phyloP scores from a whole-genome alignment of 2,113 vertebrate species.

The Myrmecophaga tridactyla region DNA sequence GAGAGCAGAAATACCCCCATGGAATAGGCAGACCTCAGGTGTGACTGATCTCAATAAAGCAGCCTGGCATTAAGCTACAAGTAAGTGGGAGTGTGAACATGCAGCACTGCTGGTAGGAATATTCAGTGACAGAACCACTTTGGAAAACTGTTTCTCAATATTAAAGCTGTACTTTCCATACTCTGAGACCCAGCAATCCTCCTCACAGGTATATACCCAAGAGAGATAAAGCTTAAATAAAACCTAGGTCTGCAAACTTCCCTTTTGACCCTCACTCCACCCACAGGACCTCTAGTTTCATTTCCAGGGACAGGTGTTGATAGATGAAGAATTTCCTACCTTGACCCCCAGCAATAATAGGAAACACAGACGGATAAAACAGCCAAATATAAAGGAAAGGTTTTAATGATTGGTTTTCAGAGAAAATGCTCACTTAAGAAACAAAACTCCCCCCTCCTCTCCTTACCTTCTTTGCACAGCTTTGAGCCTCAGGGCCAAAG shows the following conservation, averaged over 20 bases:
- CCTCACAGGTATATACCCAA: neutral
- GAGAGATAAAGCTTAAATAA: neutral
- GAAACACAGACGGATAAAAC: neutral
- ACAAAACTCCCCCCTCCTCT: neutral
- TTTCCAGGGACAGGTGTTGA: neutral
- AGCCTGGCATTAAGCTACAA: neutral
- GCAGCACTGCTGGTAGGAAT: neutral
- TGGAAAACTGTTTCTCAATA: neutral
- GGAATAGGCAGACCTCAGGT: neutral
- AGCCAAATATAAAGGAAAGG: neutral
- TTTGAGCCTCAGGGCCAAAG: neutral
- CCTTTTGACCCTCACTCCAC: neutral
- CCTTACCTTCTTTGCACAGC: neutral
- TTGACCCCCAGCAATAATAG: neutral
- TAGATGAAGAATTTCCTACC: neutral
- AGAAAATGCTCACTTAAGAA: slow-evolving; percentile 28
- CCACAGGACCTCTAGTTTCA: neutral
- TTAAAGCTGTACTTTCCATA: neutral
- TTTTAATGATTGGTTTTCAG: neutral
- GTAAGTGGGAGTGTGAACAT: neutral
- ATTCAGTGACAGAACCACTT: neutral
- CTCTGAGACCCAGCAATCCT: neutral
- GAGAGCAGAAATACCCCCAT: slow-evolving; percentile 43
- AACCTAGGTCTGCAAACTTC: neutral
- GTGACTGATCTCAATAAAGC: neutral